Evolutionary conservation across 2,113 vertebrate genomes (phyloP).

Genomic region (Taurulus bubalis): DNA sequence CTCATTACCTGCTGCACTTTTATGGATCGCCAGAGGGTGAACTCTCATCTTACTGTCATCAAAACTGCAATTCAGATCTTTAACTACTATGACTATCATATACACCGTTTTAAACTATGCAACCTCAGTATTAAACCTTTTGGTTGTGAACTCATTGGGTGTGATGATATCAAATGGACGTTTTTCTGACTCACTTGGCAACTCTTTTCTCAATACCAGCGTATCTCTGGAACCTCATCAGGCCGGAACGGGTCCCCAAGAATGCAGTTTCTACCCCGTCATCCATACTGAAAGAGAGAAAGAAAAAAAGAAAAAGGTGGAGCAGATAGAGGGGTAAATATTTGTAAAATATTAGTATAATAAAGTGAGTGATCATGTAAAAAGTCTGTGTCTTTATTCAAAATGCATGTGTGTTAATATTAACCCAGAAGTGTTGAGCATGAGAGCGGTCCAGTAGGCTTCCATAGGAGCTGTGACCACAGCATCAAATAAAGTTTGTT

Average conservation of each 20-base stretch:
- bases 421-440: slow-evolving; percentile 89
- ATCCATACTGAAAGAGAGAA: slow-evolving; percentile 73
- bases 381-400: background rate
- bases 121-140: background rate
- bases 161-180: background rate
- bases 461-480: slow-evolving; percentile 97
- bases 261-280: slow-evolving; percentile 89
- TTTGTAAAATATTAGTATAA: background rate
- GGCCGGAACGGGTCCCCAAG: slow-evolving; percentile 93
- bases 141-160: background rate
- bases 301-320: background rate
- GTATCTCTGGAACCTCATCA: slow-evolving; percentile 87
- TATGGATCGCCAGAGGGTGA: slow-evolving; percentile 31
- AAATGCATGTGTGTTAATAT: slow-evolving; percentile 33
- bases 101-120: background rate
- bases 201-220: slow-evolving; percentile 89
- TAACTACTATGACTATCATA: background rate
- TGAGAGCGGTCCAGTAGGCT: slow-evolving; percentile 94
- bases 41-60: background rate
- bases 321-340: background rate
- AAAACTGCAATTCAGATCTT: background rate
- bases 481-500: slow-evolving; percentile 92
- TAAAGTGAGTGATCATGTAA: background rate
- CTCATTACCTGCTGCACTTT: background rate
- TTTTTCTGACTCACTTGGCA: slow-evolving; percentile 84